These are phyloP conservation scores for Eupithecia abbreviata DNA, from an alignment of 2,888 invertebrate genomes.

Conservation along the genomic window DNA sequence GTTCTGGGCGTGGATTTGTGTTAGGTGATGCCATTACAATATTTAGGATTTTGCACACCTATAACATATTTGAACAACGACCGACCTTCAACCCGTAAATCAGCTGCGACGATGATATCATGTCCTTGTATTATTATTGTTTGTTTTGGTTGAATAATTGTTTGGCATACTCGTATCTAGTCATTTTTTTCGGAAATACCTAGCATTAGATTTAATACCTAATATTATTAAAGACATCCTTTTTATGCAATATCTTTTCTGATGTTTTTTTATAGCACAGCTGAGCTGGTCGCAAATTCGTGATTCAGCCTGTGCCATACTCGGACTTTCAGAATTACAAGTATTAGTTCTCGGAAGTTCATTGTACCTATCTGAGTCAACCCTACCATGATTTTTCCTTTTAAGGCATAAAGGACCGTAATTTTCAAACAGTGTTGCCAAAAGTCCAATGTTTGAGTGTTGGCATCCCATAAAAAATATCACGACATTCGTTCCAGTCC, in stretches of 20 bases:
- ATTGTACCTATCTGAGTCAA: conserved; percentile 78
- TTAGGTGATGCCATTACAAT: conserved; percentile 55
- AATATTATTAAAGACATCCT: background rate
- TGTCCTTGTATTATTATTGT: conserved; percentile 56
- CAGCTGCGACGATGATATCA: conserved; percentile 79
- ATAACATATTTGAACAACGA: conserved; percentile 60
- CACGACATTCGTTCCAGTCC: conserved; percentile 44
- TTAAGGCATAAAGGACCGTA: conserved; percentile 56
- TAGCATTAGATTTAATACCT: background rate
- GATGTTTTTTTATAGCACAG: background rate
- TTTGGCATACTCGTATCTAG: background rate
- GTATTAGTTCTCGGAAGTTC: conserved; percentile 69
- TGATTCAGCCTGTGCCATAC: conserved; percentile 59
- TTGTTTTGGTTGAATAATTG: conserved; percentile 53
- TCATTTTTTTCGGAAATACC: background rate
- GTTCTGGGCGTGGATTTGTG: conserved; percentile 40
- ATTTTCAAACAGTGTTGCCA: conserved; percentile 67
- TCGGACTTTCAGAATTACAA: conserved; percentile 57
- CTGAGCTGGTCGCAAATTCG: conserved; percentile 22
- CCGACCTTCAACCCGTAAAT: conserved; percentile 76
- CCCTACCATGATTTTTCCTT: conserved; percentile 56
- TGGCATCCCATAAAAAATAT: conserved; percentile 53
- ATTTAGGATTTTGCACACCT: conserved; percentile 56
- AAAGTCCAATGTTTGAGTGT: conserved; percentile 59
- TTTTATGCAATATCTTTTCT: background rate